A percentile compares a stretch with the other conserved stretches of the same genome.
phyloP scores from a whole-genome alignment of 1,140 invertebrate species.

The Drosophila lacertosa region DNA sequence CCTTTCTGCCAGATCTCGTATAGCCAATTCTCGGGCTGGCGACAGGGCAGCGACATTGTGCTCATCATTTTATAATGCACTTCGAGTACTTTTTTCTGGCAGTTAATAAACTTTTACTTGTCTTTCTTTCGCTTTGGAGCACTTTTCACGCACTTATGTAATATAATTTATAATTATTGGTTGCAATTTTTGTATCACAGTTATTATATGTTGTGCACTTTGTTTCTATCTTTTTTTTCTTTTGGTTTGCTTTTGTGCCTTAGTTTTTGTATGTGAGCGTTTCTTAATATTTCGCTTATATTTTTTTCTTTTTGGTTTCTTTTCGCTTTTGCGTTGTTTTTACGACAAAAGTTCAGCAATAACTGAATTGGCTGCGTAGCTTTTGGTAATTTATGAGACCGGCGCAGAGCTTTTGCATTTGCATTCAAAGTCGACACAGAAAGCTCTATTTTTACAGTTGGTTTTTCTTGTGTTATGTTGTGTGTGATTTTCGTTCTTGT shows the following conservation, averaged over 20 bases:
- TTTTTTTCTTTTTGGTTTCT: constrained; percentile 7
- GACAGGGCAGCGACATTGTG: constrained; percentile 80
- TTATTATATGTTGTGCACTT: not conserved
- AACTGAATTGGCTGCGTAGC: constrained; percentile 69
- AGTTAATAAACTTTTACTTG: constrained; percentile 1
- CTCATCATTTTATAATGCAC: constrained; percentile 72
- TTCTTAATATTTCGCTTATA: constrained; percentile 5
- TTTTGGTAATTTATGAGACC: constrained; percentile 72
- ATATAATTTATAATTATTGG: not conserved
- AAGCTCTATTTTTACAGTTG: constrained; percentile 48
- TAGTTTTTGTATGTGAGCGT: constrained; percentile 6
- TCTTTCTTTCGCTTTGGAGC: constrained; percentile 19
- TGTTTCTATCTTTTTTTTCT: not conserved
- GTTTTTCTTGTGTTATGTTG: constrained; percentile 29
- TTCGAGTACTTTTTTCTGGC: constrained; percentile 7
- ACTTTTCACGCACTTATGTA: constrained; percentile 26
- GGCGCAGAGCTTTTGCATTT: constrained; percentile 72
- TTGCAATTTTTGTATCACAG: constrained; percentile 42
- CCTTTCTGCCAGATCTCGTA: constrained; percentile 88
- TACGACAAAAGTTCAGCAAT: constrained; percentile 80
- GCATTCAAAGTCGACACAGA: constrained; percentile 24
- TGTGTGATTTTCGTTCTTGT: constrained; percentile 17
- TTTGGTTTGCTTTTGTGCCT: constrained; percentile 5
- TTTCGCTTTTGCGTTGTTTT: constrained; percentile 47
- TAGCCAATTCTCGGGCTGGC: constrained; percentile 85